A percentile compares a stretch with the other conserved stretches of the same genome.
These are phyloP conservation scores for Tetragnatha montana DNA, from an alignment of 2,888 invertebrate species.

Conservation along the genomic window DNA sequence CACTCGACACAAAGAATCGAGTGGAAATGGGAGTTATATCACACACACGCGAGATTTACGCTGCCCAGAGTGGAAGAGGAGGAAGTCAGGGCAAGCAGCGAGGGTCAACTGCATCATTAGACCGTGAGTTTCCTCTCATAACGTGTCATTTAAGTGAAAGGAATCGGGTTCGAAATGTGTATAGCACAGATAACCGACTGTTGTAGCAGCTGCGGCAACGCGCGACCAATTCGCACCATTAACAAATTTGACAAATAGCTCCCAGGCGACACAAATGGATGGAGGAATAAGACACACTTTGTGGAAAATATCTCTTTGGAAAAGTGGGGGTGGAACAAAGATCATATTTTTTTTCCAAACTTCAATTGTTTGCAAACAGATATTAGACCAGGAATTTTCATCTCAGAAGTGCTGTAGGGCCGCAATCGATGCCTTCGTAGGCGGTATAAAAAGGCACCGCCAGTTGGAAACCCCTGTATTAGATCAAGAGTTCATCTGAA, in stretches of 20 bases:
- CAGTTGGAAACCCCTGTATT: not conserved
- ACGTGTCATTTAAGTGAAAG: constrained; percentile 12
- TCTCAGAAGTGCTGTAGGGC: no score
- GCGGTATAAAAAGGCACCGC: not conserved
- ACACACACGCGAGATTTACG: not conserved
- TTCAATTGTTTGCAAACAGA: no score
- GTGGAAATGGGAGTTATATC: not conserved
- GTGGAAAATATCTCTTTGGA: not conserved
- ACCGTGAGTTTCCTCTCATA: constrained; percentile 10
- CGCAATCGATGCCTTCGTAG: not conserved
- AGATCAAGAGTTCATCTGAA: not conserved
- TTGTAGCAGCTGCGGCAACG: not conserved
- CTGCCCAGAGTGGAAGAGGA: not conserved
- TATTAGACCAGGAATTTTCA: no score
- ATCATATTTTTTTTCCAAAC: no score
- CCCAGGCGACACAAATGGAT: not conserved
- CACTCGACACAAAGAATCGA: constrained; percentile 2
- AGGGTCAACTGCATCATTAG: constrained; percentile 43
- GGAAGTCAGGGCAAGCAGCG: constrained; percentile 21
- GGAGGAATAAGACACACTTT: not conserved
- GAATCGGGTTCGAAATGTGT: constrained; percentile 14
- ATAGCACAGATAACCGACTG: constrained; percentile 1
- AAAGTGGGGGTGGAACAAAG: not conserved
- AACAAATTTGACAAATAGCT: no score
- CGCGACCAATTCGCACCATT: no score